Conservation (phyloP, 2,797 vertebrate species). For the Lutjanus campechanus region DNA sequence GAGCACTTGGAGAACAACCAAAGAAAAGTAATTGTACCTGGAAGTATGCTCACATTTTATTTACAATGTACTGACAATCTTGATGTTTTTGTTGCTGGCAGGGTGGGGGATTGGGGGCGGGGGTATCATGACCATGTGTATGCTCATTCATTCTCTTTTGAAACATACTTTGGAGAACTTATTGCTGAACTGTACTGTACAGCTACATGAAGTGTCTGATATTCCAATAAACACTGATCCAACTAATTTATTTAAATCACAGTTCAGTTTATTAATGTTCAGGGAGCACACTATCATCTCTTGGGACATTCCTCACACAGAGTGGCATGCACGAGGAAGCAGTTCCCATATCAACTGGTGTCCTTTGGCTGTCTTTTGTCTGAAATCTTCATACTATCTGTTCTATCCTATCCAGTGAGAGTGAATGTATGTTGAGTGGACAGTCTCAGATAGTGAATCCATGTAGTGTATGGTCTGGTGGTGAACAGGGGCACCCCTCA, state of each 20-base stretch:
- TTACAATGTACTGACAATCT: constrained; percentile 10
- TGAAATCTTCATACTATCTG: neutral
- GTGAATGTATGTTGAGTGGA: no score
- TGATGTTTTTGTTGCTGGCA: constrained; percentile 5
- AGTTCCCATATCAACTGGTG: neutral
- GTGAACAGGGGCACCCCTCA: no score
- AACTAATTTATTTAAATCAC: neutral
- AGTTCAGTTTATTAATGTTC: neutral
- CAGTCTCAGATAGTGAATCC: no score
- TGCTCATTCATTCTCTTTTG: constrained; percentile 8
- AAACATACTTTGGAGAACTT: constrained; percentile 9
- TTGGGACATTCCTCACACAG: neutral
- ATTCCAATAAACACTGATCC: constrained; percentile 48
- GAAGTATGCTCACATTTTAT: constrained; percentile 26
- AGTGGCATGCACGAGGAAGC: neutral
- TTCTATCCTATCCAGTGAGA: no score
- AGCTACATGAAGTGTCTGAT: constrained; percentile 27
- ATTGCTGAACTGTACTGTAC: constrained; percentile 19
- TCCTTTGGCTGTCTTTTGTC: neutral
- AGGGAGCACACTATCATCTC: neutral
- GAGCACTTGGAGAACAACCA: constrained; percentile 47
- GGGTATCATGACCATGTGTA: neutral
- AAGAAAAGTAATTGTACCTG: constrained; percentile 40
- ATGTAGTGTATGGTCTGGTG: no score
- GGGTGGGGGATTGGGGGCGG: no score